Evolutionary conservation across 2,888 invertebrate species (phyloP), one percentile per base, ranked within the genome.

Genomic region (Eumacrocentrus americanus): DNA sequence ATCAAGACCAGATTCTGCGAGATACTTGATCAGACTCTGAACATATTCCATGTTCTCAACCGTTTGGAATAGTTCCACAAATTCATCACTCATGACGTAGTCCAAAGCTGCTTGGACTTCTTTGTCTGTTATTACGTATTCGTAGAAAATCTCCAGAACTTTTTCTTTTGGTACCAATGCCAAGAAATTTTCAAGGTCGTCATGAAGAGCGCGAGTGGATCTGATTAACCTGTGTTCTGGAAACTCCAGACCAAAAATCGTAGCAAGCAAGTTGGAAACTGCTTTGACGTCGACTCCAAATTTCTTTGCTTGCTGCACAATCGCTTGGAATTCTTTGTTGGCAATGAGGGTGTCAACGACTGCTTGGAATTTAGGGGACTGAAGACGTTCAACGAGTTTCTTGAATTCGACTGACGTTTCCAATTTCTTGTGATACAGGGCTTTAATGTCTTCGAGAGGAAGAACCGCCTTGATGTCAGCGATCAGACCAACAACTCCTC

Each of bases 401-500:
- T 57, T 66, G 34, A 77, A 78, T 0, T 65, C 70, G 0, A 50
- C 16, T 0, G 77, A 76, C 1, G 54, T 70, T 1, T 62, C 12
- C 20, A 77, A 50, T 60, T 79, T 80, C 3, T 73, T 44, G 0
- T 72, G 0, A 52, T 70, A 77, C 18, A 76, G 58, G 4, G 61
- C 66, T 50, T 70, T 61, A 23, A 79, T 65, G 9, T 77, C 58
- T 0, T 75, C 65, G 1, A 69, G 1, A 0, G 80, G 80, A 1
- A 79, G 63, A 0, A 71, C 3, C 1, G 62, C 66, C 25, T 62
- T 57, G 23, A 77, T 50, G 5, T 75, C 79, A 0, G 66, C 48
- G 23, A 74, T 14, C 14, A 78, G 55, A 2, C 71, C 75, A 9
- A 65, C 52, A 1, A 74, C 3, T n/a, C 79, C 78, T 9, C 71